phyloP scores from a whole-genome alignment of 2,797 vertebrate genomes.

The Alectoris magna region DNA sequence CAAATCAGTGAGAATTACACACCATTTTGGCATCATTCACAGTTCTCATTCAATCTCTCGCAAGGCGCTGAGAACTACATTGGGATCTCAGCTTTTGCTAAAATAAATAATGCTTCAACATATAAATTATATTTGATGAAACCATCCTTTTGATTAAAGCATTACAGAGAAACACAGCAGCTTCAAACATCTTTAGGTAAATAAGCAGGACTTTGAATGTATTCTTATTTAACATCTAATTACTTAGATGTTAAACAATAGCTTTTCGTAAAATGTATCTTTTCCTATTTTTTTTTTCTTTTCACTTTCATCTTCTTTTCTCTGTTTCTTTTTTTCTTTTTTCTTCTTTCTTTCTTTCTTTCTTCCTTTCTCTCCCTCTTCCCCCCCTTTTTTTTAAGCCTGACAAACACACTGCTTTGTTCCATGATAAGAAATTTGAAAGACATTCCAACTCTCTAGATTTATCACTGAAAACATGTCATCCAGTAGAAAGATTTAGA shows the following conservation, averaged over 20 bases:
- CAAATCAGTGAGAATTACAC: neutral
- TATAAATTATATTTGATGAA: neutral
- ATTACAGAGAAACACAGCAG: neutral
- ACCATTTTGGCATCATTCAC: neutral
- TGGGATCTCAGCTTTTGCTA: neutral
- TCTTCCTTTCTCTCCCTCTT: too few relatives aligned
- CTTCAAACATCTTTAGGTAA: neutral
- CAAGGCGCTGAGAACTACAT: neutral
- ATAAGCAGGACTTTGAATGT: neutral
- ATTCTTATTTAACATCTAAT: neutral
- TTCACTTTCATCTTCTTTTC: neutral
- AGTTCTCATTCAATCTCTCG: neutral
- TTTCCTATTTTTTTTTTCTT: neutral
- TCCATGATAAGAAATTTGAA: neutral
- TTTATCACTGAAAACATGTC: neutral
- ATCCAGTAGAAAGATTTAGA: neutral
- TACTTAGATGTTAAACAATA: neutral
- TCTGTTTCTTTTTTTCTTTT: too few relatives aligned
- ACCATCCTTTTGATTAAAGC: neutral
- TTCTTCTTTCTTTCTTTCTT: too few relatives aligned
- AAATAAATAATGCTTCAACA: neutral
- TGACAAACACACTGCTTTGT: neutral
- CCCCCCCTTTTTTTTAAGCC: too few relatives aligned
- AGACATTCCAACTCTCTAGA: neutral
- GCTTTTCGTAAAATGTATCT: neutral